These are phyloP conservation scores for Chondrilla cf. caribensis DNA, from an alignment of 37 sponge, comb jelly and placozoan genomes.

Conservation along the genomic window DNA sequence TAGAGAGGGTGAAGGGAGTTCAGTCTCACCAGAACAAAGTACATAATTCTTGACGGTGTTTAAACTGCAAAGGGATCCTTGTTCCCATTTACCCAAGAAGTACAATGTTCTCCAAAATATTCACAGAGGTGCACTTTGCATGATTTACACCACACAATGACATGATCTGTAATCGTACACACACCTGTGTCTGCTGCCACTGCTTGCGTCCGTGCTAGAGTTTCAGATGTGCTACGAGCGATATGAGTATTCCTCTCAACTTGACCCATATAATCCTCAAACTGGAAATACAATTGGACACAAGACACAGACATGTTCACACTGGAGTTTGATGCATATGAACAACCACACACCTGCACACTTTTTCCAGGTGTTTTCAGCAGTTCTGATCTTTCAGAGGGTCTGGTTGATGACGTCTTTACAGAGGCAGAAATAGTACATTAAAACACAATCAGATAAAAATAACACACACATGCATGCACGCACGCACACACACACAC, in stretches of 20 bases:
- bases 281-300: background rate
- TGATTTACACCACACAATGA: too few relatives aligned
- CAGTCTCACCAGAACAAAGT: too few relatives aligned
- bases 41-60: too few relatives aligned
- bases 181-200: slow-evolving; percentile 67
- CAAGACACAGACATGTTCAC: background rate
- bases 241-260: slow-evolving; percentile 57
- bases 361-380: background rate
- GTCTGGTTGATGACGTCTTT: background rate
- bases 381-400: background rate
- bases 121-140: too few relatives aligned
- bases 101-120: too few relatives aligned
- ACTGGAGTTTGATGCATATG: too few relatives aligned
- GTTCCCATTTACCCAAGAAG: too few relatives aligned
- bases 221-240: slow-evolving; percentile 44
- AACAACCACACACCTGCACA: background rate
- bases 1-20: too few relatives aligned
- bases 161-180: too few relatives aligned
- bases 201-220: slow-evolving; percentile 47
- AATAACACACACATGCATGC: background rate
- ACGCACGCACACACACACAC: too few relatives aligned
- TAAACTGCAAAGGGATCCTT: too few relatives aligned
- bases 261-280: slow-evolving; percentile 3
- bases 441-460: background rate
- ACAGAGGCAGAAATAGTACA: too few relatives aligned